Evolutionary conservation across 2,888 invertebrate genomes (phyloP).

Genomic region (Bimastos eiseni): DNA sequence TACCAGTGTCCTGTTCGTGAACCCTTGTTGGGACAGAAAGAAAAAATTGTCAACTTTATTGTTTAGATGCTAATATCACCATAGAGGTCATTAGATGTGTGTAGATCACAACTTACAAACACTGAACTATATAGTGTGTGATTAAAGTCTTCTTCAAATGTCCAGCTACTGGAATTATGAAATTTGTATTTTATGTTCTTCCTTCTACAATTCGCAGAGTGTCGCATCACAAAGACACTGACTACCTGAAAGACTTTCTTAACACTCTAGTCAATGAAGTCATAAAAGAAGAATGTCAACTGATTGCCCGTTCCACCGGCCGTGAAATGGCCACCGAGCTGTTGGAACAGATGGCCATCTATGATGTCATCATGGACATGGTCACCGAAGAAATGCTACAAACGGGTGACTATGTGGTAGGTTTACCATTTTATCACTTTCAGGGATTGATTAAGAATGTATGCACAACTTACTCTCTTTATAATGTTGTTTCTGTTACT

Average conservation of each 20-base stretch:
- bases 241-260: slow-evolving; percentile 2
- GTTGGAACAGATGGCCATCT: slow-evolving; percentile 1
- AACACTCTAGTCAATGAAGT: slow-evolving; percentile 20
- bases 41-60: no score
- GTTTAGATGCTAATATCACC: background rate
- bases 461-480: background rate
- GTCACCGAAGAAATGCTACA: background rate
- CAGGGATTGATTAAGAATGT: background rate
- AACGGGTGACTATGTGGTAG: slow-evolving; percentile 1
- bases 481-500: background rate
- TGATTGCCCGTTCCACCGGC: background rate
- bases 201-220: background rate
- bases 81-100: background rate
- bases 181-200: background rate
- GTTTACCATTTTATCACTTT: background rate
- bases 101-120: background rate
- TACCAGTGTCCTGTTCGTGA: no score
- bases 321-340: background rate
- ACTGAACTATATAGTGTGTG: background rate
- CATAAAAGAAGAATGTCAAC: slow-evolving; percentile 21
- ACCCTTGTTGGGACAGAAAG: no score
- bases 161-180: background rate
- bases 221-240: background rate
- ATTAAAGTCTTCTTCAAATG: background rate
- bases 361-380: slow-evolving; percentile 17